Conservation (phyloP, 2,888 invertebrate species). For the Punctoribates punctum region DNA sequence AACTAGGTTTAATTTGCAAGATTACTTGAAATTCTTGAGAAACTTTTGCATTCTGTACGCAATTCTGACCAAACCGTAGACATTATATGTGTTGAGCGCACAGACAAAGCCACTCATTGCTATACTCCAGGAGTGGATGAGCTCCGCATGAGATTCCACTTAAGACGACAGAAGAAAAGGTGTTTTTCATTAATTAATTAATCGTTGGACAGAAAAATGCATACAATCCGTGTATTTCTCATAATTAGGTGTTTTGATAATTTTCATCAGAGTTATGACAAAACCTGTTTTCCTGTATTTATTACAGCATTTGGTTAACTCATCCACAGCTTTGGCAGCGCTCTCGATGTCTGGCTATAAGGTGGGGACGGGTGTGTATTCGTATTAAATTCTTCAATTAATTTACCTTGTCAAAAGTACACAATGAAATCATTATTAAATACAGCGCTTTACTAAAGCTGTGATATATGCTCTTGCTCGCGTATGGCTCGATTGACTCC, state of each 20-base stretch:
- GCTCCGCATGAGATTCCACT: constrained; percentile 3
- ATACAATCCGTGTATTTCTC: background rate
- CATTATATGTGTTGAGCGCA: background rate
- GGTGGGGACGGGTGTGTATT: background rate
- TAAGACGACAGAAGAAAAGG: too few species aligned
- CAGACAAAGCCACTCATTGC: background rate
- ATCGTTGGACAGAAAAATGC: background rate
- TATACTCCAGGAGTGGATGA: background rate
- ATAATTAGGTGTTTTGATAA: background rate
- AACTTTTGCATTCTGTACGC: background rate
- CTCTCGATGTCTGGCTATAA: background rate
- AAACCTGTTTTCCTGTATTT: background rate
- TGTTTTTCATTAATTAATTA: background rate
- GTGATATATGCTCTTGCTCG: constrained; percentile 31
- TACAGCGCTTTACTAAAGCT: background rate
- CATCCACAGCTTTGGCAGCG: background rate
- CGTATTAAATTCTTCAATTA: too few species aligned
- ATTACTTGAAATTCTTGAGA: too few species aligned
- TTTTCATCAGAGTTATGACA: background rate
- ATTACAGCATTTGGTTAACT: background rate
- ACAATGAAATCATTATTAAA: constrained; percentile 14
- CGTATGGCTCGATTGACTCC: background rate
- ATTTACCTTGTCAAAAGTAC: constrained; percentile 34
- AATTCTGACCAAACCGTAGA: background rate
- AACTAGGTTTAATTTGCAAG: too few species aligned